Evolutionary conservation across 1,140 invertebrate genomes (phyloP).

Genomic region (Euura lappo): DNA sequence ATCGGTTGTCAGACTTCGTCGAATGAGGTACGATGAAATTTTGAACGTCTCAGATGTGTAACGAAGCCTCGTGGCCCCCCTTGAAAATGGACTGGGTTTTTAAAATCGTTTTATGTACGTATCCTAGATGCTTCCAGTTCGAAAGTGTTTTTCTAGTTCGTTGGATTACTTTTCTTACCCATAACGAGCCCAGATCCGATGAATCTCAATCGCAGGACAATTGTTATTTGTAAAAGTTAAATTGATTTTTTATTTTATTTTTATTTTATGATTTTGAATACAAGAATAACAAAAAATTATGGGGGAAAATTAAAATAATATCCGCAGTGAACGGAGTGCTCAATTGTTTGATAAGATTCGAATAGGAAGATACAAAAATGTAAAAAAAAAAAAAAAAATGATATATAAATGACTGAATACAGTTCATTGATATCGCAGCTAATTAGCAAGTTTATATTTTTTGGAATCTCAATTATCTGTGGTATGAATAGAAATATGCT

Average conservation of each 20-base stretch:
- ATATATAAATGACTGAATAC: too few relatives aligned
- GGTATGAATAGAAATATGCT: background rate
- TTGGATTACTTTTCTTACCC: background rate
- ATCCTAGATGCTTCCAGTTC: background rate
- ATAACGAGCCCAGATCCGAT: background rate
- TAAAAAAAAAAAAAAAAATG: too few relatives aligned
- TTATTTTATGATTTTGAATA: background rate
- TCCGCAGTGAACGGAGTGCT: background rate
- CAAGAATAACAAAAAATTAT: background rate
- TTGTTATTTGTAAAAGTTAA: background rate
- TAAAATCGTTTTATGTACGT: background rate
- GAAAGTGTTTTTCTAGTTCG: background rate
- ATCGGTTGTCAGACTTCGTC: too few relatives aligned
- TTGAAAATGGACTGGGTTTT: too few relatives aligned
- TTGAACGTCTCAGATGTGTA: too few relatives aligned
- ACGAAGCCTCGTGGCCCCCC: too few relatives aligned
- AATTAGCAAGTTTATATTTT: background rate
- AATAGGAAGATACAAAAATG: background rate
- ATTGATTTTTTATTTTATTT: background rate
- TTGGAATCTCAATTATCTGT: background rate
- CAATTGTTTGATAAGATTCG: background rate
- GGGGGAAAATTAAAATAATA: background rate
- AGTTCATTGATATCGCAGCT: background rate
- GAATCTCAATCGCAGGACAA: background rate
- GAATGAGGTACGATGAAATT: too few relatives aligned